A percentile compares a stretch with the other conserved stretches of the same genome.
phyloP scores from a whole-genome alignment of 2,888 invertebrate genomes.

The Athalia rosae region DNA sequence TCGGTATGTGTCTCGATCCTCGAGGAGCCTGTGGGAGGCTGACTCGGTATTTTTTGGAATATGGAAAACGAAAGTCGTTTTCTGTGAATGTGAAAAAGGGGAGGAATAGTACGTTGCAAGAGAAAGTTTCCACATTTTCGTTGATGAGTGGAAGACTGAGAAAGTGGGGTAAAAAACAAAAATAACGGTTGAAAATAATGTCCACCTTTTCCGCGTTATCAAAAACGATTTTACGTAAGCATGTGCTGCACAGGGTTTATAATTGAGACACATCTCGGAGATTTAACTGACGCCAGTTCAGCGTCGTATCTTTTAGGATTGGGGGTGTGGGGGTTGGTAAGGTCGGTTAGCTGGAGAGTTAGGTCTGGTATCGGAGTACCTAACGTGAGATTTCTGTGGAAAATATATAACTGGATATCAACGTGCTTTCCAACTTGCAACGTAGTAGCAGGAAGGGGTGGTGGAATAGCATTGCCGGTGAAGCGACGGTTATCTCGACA shows the following conservation, averaged over 20 bases:
- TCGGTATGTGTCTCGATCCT: conserved; percentile 40
- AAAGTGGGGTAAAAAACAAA: neutral
- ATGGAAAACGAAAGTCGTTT: conserved; percentile 40
- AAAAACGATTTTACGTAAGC: neutral
- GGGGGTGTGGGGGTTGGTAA: neutral
- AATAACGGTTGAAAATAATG: neutral
- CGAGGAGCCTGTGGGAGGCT: conserved; percentile 8
- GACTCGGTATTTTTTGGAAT: conserved; percentile 43
- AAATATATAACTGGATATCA: conserved; percentile 44
- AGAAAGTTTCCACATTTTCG: no score
- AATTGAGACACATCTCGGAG: conserved; percentile 29
- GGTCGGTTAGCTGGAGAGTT: neutral
- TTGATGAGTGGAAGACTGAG: no score
- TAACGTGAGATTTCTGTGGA: conserved; percentile 32
- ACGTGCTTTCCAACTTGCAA: conserved; percentile 39
- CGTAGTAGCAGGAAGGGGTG: conserved; percentile 1
- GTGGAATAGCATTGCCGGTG: conserved; percentile 62
- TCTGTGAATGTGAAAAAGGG: neutral
- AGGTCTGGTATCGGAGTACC: neutral
- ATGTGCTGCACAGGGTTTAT: conserved; percentile 3
- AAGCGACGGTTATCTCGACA: conserved; percentile 72
- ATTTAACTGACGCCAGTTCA: conserved; percentile 28
- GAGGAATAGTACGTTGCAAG: neutral
- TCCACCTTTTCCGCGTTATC: no score
- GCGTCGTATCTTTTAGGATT: neutral